Conservation (phyloP, 2,113 vertebrate species). For the Sclerurus mexicanus region DNA sequence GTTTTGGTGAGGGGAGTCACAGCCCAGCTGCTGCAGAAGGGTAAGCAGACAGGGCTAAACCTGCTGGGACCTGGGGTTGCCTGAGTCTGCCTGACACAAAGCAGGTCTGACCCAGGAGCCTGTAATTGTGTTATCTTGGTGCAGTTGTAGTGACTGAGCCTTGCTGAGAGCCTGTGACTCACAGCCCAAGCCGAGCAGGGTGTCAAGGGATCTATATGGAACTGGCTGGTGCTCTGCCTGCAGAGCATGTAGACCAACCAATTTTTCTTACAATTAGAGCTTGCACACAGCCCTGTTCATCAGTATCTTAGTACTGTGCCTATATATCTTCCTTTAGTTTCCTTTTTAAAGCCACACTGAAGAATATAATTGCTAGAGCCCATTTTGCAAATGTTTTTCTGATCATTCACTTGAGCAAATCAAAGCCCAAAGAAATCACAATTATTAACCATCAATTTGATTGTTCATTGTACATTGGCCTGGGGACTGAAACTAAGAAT, state of each 20-base stretch:
- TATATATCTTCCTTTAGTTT: background rate
- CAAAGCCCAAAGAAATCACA: background rate
- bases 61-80: background rate
- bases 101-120: background rate
- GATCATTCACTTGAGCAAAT: background rate
- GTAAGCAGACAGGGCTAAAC: background rate
- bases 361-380: background rate
- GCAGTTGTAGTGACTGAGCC: background rate
- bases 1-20: background rate
- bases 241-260: background rate
- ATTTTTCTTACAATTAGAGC: background rate
- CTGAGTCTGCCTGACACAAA: background rate
- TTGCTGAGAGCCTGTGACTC: background rate
- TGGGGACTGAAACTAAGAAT: background rate
- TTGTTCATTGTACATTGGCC: background rate
- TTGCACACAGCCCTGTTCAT: background rate
- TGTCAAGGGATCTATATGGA: background rate
- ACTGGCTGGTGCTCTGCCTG: background rate
- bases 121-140: accelerated
- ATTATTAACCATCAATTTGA: background rate
- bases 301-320: background rate
- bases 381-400: background rate
- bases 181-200: background rate
- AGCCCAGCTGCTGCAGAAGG: background rate
- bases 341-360: background rate